A percentile compares a stretch with the other conserved stretches of the same genome.
These are phyloP conservation scores for Morone chrysops DNA, from an alignment of 2,113 vertebrate species.

Conservation along the genomic window DNA sequence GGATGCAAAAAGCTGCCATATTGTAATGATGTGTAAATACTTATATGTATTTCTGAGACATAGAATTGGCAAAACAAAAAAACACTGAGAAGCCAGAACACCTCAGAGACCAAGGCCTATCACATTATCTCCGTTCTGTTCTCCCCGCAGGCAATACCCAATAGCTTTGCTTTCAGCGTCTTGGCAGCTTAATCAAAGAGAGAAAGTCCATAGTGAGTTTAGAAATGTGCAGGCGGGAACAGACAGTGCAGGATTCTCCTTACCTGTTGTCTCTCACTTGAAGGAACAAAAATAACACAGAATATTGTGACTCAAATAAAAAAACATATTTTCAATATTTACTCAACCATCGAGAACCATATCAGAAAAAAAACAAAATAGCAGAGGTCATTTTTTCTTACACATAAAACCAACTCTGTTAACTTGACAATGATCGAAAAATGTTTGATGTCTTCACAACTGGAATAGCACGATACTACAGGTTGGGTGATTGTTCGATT, in stretches of 20 bases:
- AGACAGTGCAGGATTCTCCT: conserved; percentile 41
- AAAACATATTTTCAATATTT: conserved; percentile 22
- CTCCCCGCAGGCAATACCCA: conserved; percentile 55
- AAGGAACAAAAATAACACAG: conserved; percentile 28
- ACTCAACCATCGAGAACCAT: background rate
- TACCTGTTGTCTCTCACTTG: conserved; percentile 45
- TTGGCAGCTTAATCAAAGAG: conserved; percentile 73
- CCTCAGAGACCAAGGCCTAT: conserved; percentile 45
- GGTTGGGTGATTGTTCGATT: background rate
- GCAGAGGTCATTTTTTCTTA: background rate
- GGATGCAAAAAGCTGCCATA: conserved; percentile 3
- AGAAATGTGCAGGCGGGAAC: conserved; percentile 63
- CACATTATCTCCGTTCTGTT: conserved; percentile 37
- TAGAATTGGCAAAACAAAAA: background rate
- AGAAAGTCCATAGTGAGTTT: conserved; percentile 49
- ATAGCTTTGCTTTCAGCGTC: conserved; percentile 57
- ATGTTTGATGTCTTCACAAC: background rate
- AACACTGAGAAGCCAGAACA: conserved; percentile 20
- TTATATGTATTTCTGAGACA: conserved; percentile 21
- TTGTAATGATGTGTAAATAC: conserved; percentile 17
- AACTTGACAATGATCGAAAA: background rate
- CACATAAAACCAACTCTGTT: background rate
- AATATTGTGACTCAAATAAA: conserved; percentile 4
- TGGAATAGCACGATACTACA: background rate
- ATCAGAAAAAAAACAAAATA: background rate